Base-by-base conservation (phyloP, 2,888 invertebrate species). In the Atethmia centrago region DNA sequence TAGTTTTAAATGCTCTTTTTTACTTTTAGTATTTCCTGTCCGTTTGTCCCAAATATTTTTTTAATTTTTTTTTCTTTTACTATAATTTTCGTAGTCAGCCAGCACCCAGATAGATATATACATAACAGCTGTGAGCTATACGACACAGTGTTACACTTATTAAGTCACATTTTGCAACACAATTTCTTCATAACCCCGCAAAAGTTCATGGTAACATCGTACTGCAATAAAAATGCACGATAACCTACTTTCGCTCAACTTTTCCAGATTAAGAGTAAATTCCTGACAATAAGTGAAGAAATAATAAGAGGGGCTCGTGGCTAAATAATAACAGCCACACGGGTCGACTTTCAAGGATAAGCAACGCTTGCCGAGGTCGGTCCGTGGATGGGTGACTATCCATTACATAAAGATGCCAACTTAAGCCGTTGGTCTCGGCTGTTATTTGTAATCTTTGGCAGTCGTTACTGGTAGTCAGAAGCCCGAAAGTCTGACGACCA, bases 191-290 rank as follows among this genome's bases (percentile, higher is more conserved):
- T 49, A 83, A 64, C 19, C 21, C 47, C 25, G 14, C 55, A 0
- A 80, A 74, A 84, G 84, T 74, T 79, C 68, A 74, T 9, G 61
- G 61, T 21, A 68, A 59, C 14, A 62, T 25, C 3, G 40, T 28
- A 68, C 49, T 56, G 59, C 59, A 59, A 79, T 64, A 70, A 59
- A 58, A 79, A 74, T 56, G 19, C 40, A 58, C 5, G 25, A 71
- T 53, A 66, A 74, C 73, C 62, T 59, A 80, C 68, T 84, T 84
- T 67, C 62, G 40, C 36, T 83, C 47, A 42, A 55, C 19, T 47
- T 69, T 55, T 59, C 21, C 61, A 47, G 40, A 49, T 65, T 21
- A 69, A 55, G 28, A 63, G n/a, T 62, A 21, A 31, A 40, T 59
- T 51, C 19, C 66, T 59, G 45, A 42, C 3, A 28, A 49, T 36